Evolutionary conservation across 23 tunicate species (phyloP), one percentile per base, ranked within the genome.

Genomic region (Diplosoma virens): DNA sequence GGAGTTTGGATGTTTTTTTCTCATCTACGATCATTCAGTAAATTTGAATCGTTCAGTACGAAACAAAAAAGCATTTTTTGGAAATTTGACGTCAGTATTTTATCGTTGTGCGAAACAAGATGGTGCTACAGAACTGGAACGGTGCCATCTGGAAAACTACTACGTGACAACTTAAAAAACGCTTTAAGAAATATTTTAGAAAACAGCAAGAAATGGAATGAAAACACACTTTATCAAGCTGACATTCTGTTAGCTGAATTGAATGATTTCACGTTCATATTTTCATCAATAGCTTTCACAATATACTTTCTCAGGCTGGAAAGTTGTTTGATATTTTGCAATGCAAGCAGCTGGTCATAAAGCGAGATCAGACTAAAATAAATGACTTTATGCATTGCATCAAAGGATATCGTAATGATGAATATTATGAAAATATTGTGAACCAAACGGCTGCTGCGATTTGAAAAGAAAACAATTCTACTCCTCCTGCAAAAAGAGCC

Each of bases 321-420:
- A 11, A 56, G 63, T 25, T 56, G 63, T 56, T 56, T 56, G 63
- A 56, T 56, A 56, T 56, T 56, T 56, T 56, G 63, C 63, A 56
- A 56, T 56, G 63, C 63, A 56, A 56, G 63, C 63, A 56, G 63
- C 63, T 56, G 63, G 63, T 14, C 63, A 56, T 56, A 56, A 56
- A 56, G 63, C 63, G 24, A 7, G 9, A 41, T 9, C 14, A n/a
- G n/a, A n/a, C n/a, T n/a, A n/a, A n/a, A n/a, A n/a, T n/a, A n/a
- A n/a, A n/a, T n/a, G n/a, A n/a, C n/a, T n/a, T n/a, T n/a, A n/a
- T n/a, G n/a, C n/a, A n/a, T n/a, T 7, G 50, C 14, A 14, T 41
- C 50, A 14, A 41, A 41, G 50, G 50, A 41, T 41, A 41, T 41
- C 14, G 14, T 20, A 56, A 20, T 56, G 63, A 56, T 25, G 24